Conservation (phyloP, 2,888 invertebrate genomes). For the Heliconius ethilla region DNA sequence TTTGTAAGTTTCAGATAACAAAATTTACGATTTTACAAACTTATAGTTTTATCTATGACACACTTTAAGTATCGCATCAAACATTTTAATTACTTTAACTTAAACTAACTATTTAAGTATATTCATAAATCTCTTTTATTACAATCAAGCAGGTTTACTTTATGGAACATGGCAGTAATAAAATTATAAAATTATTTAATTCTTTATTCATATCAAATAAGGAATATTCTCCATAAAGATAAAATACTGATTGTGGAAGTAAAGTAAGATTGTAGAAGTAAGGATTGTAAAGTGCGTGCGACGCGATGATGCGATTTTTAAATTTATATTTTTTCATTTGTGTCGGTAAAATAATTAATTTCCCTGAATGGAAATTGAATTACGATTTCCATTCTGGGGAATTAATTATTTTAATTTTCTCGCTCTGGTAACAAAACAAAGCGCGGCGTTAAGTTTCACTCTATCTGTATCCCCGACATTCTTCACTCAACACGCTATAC, state of each 20-base stretch:
- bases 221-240: background rate
- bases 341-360: too few species aligned
- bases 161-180: slow-evolving; percentile 7
- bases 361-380: too few species aligned
- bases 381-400: too few species aligned
- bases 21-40: slow-evolving; percentile 12
- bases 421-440: too few species aligned
- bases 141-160: slow-evolving; percentile 21
- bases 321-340: background rate
- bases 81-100: slow-evolving; percentile 34
- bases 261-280: background rate
- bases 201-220: background rate
- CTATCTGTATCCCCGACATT: too few species aligned
- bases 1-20: background rate
- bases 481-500: too few species aligned
- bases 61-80: slow-evolving; percentile 9
- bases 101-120: slow-evolving; percentile 19
- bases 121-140: slow-evolving; percentile 37
- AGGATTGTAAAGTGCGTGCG: background rate
- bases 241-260: background rate
- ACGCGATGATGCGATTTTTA: background rate
- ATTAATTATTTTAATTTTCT: too few species aligned
- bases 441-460: too few species aligned
- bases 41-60: slow-evolving; percentile 10
- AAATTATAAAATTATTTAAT: slow-evolving; percentile 11